A percentile compares a stretch with the other conserved stretches of the same genome.
Evolutionary conservation across 2,888 invertebrate species (phyloP).

Genomic region (Allygus modestus): DNA sequence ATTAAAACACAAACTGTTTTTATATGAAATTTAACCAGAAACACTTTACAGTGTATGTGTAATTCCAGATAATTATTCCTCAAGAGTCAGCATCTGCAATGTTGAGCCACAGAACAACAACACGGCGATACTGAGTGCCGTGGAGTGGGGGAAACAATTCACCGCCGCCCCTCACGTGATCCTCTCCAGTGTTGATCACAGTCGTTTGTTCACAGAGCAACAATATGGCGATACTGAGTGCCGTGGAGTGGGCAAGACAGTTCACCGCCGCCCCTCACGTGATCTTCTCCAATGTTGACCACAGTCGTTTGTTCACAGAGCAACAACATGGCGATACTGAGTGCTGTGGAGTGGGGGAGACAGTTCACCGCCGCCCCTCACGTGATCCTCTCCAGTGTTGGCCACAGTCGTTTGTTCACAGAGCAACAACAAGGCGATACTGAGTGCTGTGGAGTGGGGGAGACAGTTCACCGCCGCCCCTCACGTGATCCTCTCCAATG

Average conservation of each 20-base stretch:
- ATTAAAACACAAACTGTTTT: too few relatives aligned
- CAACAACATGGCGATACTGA: conserved; percentile 77
- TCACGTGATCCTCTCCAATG: conserved; percentile 76
- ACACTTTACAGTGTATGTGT: too few relatives aligned
- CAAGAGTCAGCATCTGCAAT: too few relatives aligned
- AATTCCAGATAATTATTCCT: too few relatives aligned
- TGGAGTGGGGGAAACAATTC: conserved; percentile 70
- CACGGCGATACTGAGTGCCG: conserved; percentile 75
- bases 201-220: conserved; percentile 74
- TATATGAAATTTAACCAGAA: too few relatives aligned
- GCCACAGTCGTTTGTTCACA: too few relatives aligned
- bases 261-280: conserved; percentile 74
- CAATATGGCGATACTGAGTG: conserved; percentile 76
- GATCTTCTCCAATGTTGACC: too few relatives aligned
- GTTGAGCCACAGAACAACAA: conserved; percentile 74
- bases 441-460: conserved; percentile 73
- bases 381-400: too few relatives aligned
- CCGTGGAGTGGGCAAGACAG: conserved; percentile 71
- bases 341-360: conserved; percentile 72
- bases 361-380: conserved; percentile 73
- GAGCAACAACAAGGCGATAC: conserved; percentile 77
- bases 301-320: too few relatives aligned
- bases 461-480: conserved; percentile 71
- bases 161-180: conserved; percentile 74
- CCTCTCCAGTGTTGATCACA: too few relatives aligned